Percentiles rank a stretch among this genome's conserved stretches.
phyloP scores from a whole-genome alignment of 2,113 vertebrate species.

The Aix galericulata region DNA sequence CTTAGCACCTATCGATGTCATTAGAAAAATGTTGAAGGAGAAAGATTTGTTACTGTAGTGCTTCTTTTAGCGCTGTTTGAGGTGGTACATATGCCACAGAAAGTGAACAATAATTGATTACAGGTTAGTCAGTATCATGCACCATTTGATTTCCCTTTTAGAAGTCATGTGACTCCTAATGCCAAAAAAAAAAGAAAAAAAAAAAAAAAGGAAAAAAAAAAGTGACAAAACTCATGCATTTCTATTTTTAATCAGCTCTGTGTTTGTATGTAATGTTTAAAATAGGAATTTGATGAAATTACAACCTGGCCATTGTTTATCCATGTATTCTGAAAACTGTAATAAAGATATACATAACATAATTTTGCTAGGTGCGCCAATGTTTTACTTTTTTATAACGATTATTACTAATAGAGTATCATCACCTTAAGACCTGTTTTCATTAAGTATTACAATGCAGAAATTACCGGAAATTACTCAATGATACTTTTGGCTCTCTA shows the following conservation, averaged over 20 bases:
- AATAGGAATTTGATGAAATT: slow-evolving; percentile 66
- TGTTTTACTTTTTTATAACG: slow-evolving; percentile 44
- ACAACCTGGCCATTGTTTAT: slow-evolving; percentile 63
- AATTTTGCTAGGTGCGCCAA: slow-evolving; percentile 33
- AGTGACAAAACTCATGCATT: slow-evolving; percentile 57
- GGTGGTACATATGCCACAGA: slow-evolving; percentile 63
- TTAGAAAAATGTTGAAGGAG: background rate
- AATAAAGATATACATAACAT: slow-evolving; percentile 56
- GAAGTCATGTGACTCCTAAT: slow-evolving; percentile 46
- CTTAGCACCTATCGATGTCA: background rate
- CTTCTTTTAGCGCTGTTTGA: slow-evolving; percentile 21
- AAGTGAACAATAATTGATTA: slow-evolving; percentile 22
- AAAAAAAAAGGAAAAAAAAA: background rate
- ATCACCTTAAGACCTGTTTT: background rate
- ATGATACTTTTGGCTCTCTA: background rate
- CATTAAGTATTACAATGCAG: background rate
- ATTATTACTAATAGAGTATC: background rate
- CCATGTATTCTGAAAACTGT: slow-evolving; percentile 61
- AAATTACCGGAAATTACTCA: background rate
- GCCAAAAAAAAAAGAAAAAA: slow-evolving; percentile 11
- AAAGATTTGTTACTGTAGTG: background rate
- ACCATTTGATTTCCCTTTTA: slow-evolving; percentile 58
- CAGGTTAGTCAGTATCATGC: slow-evolving; percentile 9
- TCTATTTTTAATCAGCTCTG: slow-evolving; percentile 58
- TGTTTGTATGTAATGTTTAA: slow-evolving; percentile 68